Conservation (phyloP, 2,113 vertebrate genomes). For the Litocranius walleri region DNA sequence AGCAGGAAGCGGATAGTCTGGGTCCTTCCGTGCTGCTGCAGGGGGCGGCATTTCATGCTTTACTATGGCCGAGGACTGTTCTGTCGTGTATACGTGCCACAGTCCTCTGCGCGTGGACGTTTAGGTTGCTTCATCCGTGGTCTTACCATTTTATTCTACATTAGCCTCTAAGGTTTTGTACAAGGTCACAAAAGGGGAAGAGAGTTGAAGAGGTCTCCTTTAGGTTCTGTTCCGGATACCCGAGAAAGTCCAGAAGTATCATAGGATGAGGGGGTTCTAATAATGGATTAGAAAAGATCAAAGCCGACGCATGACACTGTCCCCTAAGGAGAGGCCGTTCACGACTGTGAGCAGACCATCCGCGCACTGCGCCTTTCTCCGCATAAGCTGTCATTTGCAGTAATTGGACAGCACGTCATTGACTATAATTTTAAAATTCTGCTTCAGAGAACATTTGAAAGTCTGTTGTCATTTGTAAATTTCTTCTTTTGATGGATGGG, state of each 20-base stretch:
- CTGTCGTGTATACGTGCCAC: accelerated
- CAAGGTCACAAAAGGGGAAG: not conserved
- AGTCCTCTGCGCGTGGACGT: accelerated
- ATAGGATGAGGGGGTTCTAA: not conserved
- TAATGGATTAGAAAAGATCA: too few species aligned
- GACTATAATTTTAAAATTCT: not conserved
- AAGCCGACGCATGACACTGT: accelerated
- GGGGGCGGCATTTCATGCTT: accelerated
- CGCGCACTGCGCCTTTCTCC: not conserved
- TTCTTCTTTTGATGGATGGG: not conserved
- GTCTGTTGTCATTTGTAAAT: not conserved
- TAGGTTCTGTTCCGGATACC: not conserved
- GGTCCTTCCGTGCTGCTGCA: not conserved
- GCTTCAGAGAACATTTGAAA: not conserved
- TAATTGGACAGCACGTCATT: not conserved
- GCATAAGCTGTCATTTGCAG: too few species aligned
- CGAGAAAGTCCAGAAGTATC: not conserved
- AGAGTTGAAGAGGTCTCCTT: not conserved
- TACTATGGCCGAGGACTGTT: accelerated
- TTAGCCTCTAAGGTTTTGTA: too few species aligned
- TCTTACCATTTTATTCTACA: not conserved
- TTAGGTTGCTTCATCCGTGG: not conserved
- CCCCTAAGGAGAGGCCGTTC: accelerated
- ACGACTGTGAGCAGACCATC: accelerated
- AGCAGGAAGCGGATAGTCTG: accelerated